These are phyloP conservation scores for Dorcus hopei DNA, from an alignment of 2,888 invertebrate species.

Conservation along the genomic window DNA sequence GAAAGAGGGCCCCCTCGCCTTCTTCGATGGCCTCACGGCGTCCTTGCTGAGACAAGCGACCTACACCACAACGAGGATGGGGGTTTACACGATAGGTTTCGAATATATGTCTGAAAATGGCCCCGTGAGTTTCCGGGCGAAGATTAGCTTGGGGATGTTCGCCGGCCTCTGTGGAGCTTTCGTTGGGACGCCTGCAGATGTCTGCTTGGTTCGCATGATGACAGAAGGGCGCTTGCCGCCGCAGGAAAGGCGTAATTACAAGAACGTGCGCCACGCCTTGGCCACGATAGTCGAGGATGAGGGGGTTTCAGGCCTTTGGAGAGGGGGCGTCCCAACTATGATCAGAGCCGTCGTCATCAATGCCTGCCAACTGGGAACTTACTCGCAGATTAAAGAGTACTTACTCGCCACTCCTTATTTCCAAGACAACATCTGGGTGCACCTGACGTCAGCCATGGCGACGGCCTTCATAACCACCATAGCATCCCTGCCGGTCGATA, in stretches of 20 bases:
- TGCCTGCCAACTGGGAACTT: slow-evolving; percentile 95
- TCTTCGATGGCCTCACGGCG: slow-evolving; percentile 91
- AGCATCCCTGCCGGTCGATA: slow-evolving; percentile 98
- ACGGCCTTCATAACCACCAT: slow-evolving; percentile 95
- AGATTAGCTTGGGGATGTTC: slow-evolving; percentile 81
- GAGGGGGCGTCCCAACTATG: slow-evolving; percentile 84
- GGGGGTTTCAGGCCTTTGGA: slow-evolving; percentile 80
- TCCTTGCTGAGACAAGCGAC: slow-evolving; percentile 93
- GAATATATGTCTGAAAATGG: slow-evolving; percentile 63
- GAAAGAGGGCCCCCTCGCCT: slow-evolving; percentile 65
- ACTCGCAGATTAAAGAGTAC: slow-evolving; percentile 81
- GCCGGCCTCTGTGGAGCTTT: slow-evolving; percentile 89
- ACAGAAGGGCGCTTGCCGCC: slow-evolving; percentile 90
- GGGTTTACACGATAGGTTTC: slow-evolving; percentile 88
- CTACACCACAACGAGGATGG: slow-evolving; percentile 94
- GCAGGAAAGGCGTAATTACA: slow-evolving; percentile 89
- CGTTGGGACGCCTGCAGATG: slow-evolving; percentile 91
- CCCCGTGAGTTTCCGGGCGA: slow-evolving; percentile 75
- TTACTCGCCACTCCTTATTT: slow-evolving; percentile 61
- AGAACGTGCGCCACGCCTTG: slow-evolving; percentile 88
- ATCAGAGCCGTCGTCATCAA: slow-evolving; percentile 97
- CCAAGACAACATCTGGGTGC: slow-evolving; percentile 75
- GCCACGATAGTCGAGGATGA: slow-evolving; percentile 77
- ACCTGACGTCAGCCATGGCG: slow-evolving; percentile 95
- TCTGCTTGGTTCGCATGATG: slow-evolving; percentile 95